These are phyloP conservation scores for Acanthacorydalis orientalis DNA, from an alignment of 2,888 invertebrate genomes.

Conservation along the genomic window DNA sequence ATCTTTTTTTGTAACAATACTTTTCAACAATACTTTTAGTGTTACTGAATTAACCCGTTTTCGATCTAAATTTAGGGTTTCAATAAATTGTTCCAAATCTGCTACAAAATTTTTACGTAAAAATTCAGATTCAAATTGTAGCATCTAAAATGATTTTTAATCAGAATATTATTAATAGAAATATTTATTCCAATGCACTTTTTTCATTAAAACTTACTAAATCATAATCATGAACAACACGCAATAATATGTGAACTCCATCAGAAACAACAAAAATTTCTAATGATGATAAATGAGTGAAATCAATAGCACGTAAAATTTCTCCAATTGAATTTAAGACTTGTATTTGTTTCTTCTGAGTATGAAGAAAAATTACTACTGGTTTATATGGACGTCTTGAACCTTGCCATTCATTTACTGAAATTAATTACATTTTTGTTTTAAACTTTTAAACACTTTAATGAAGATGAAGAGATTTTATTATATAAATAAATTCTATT, in stretches of 20 bases:
- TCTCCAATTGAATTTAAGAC: conserved; percentile 23
- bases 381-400: conserved; percentile 18
- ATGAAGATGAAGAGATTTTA: background rate
- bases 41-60: conserved; percentile 16
- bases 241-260: conserved; percentile 23
- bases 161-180: background rate
- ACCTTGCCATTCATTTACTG: conserved; percentile 26
- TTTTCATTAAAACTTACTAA: conserved; percentile 21
- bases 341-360: conserved; percentile 21
- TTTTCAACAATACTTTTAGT: conserved; percentile 18
- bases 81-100: conserved; percentile 23
- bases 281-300: conserved; percentile 13
- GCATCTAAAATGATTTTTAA: conserved; percentile 19
- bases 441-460: background rate
- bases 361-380: conserved; percentile 24
- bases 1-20: conserved; percentile 27
- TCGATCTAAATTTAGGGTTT: conserved; percentile 13
- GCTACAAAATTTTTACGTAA: conserved; percentile 23
- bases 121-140: conserved; percentile 27
- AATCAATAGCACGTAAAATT: conserved; percentile 27
- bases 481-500: background rate
- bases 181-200: background rate
- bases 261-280: conserved; percentile 23
- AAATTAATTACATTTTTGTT: background rate
- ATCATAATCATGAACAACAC: conserved; percentile 32